Percentiles rank a stretch among this genome's conserved stretches.
phyloP scores from a whole-genome alignment of 2,797 vertebrate genomes.

The Acanthurus tractus region DNA sequence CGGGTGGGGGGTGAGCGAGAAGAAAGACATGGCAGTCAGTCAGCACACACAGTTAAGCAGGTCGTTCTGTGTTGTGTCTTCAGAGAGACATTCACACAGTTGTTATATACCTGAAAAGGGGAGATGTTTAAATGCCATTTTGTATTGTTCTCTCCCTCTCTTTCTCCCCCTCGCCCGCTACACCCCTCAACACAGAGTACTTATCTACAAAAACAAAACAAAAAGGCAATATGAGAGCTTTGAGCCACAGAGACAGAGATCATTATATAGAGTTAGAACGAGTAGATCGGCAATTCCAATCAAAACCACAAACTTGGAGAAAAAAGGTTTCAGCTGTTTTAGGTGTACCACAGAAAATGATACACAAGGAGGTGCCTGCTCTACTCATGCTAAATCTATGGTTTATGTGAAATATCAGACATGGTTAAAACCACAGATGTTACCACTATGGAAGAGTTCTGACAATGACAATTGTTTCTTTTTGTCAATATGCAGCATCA shows the following conservation, averaged over 20 bases:
- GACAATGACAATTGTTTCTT: constrained; percentile 51
- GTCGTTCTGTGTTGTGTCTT: constrained; percentile 79
- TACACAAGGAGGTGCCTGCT: constrained; percentile 57
- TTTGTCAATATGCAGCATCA: neutral
- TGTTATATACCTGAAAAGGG: constrained; percentile 88
- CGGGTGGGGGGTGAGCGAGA: constrained; percentile 84
- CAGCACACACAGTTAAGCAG: constrained; percentile 84
- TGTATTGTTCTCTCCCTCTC: constrained; percentile 84
- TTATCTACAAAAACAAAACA: constrained; percentile 90
- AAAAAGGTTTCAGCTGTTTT: constrained; percentile 32
- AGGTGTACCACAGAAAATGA: constrained; percentile 19
- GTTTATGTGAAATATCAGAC: constrained; percentile 74
- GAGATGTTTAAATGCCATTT: constrained; percentile 90
- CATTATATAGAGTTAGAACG: constrained; percentile 74
- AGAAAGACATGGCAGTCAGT: constrained; percentile 88
- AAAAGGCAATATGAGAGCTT: constrained; percentile 81
- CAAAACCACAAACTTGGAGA: constrained; percentile 10
- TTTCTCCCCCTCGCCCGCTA: constrained; percentile 84
- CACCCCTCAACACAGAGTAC: constrained; percentile 91
- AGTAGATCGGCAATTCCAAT: constrained; percentile 55
- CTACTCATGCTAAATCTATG: constrained; percentile 76
- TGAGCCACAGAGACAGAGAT: constrained; percentile 82
- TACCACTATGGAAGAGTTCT: constrained; percentile 80
- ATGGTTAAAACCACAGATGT: constrained; percentile 79
- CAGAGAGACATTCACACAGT: constrained; percentile 82